A percentile compares a stretch with the other conserved stretches of the same genome.
These are phyloP conservation scores for Drosophila pandora DNA, from an alignment of 1,140 invertebrate genomes.

Conservation along the genomic window DNA sequence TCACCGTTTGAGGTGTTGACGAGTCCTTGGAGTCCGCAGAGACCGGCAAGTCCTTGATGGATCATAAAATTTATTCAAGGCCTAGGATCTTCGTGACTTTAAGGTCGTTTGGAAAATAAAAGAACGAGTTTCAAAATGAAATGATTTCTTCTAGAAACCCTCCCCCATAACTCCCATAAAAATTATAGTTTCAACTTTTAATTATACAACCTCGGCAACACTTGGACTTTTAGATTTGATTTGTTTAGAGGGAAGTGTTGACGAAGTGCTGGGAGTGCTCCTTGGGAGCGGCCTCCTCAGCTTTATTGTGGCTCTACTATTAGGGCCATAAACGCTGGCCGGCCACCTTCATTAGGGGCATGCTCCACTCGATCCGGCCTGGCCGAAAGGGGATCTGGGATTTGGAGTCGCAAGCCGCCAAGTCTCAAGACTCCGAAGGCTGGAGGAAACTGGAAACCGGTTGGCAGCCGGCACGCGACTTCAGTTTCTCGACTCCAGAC, in stretches of 20 bases:
- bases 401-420: not conserved
- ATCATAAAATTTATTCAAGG: constrained; percentile 18
- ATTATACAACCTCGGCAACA: constrained; percentile 1
- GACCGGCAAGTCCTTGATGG: constrained; percentile 4
- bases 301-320: constrained; percentile 25
- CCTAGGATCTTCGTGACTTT: not conserved
- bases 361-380: not conserved
- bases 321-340: constrained; percentile 16
- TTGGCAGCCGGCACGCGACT: constrained; percentile 74
- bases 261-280: not conserved
- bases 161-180: no score
- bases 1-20: constrained; percentile 57
- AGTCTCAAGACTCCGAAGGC: not conserved
- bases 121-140: not conserved
- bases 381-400: not conserved
- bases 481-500: constrained; percentile 9
- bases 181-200: not conserved
- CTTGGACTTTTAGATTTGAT: constrained; percentile 17
- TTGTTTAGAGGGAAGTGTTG: constrained; percentile 10
- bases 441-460: constrained; percentile 51
- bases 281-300: not conserved
- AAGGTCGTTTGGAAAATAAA: constrained; percentile 10
- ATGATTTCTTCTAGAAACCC: not conserved
- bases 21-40: constrained; percentile 1
- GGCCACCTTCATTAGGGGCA: constrained; percentile 30